A percentile compares a stretch with the other conserved stretches of the same genome.
Evolutionary conservation across 2,113 vertebrate genomes (phyloP).

Genomic region (Lycaon pictus): DNA sequence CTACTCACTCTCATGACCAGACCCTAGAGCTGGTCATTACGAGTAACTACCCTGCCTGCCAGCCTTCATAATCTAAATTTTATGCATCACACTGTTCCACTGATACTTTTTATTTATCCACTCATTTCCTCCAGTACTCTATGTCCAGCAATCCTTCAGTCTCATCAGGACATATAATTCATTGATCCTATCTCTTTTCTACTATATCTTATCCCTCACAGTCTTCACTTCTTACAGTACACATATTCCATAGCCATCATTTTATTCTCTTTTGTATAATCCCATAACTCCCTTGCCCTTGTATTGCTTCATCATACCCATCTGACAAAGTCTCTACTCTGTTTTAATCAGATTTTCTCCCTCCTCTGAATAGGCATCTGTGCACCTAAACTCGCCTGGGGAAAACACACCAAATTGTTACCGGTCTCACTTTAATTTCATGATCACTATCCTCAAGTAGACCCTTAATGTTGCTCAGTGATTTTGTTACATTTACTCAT

Average conservation of each 20-base stretch:
- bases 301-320: background rate
- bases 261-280: background rate
- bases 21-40: background rate
- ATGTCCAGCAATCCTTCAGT: background rate
- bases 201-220: background rate
- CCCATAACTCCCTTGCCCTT: background rate
- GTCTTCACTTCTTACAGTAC: background rate
- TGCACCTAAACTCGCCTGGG: background rate
- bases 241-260: background rate
- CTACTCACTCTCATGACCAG: background rate
- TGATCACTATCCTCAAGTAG: background rate
- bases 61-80: background rate
- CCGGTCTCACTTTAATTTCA: constrained; percentile 14
- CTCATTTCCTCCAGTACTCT: background rate
- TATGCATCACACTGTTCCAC: background rate
- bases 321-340: background rate
- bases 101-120: background rate
- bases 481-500: constrained; percentile 36
- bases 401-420: background rate
- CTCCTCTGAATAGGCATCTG: constrained; percentile 4
- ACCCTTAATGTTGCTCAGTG: background rate
- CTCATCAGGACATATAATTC: background rate
- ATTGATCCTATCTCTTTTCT: background rate
- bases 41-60: background rate
- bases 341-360: constrained; percentile 42